A percentile compares a stretch with the other conserved stretches of the same genome.
These are phyloP conservation scores for Copidosoma aretas DNA, from an alignment of 2,888 invertebrate genomes.

Conservation along the genomic window DNA sequence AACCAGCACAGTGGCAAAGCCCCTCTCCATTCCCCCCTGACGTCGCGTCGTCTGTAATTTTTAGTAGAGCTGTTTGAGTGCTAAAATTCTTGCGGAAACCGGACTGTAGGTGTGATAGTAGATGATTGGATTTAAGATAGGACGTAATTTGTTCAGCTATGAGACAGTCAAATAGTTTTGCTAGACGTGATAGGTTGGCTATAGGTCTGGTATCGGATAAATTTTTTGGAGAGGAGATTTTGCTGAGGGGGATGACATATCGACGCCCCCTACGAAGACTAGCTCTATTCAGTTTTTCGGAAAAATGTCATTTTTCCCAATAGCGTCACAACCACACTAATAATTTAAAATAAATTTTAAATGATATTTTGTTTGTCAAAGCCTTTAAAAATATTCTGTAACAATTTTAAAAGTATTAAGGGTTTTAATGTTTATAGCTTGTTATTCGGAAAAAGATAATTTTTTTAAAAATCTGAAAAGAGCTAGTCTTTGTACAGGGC, in stretches of 20 bases:
- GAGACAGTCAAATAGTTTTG: neutral
- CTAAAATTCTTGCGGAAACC: neutral
- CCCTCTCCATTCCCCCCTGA: neutral
- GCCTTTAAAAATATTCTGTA: no score
- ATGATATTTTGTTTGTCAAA: no score
- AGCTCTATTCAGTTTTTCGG: no score
- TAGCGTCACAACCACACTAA: no score
- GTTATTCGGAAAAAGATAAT: no score
- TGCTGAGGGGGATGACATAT: neutral
- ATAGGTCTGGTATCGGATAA: neutral
- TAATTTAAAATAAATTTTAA: no score
- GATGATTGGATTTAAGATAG: neutral
- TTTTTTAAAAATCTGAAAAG: no score
- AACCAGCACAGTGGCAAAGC: neutral
- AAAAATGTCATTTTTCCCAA: no score
- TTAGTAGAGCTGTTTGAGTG: neutral
- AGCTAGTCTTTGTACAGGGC: no score
- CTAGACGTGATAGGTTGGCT: neutral
- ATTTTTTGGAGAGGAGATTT: neutral
- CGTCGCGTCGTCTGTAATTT: slow-evolving; percentile 6
- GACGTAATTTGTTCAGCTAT: neutral
- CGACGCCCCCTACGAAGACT: no score
- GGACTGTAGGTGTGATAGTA: neutral
- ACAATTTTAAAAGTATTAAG: no score
- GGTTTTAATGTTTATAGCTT: no score